A percentile compares a stretch with the other conserved stretches of the same genome.
phyloP scores from a whole-genome alignment of 2,113 vertebrate species.

The Gadus chalcogrammus region DNA sequence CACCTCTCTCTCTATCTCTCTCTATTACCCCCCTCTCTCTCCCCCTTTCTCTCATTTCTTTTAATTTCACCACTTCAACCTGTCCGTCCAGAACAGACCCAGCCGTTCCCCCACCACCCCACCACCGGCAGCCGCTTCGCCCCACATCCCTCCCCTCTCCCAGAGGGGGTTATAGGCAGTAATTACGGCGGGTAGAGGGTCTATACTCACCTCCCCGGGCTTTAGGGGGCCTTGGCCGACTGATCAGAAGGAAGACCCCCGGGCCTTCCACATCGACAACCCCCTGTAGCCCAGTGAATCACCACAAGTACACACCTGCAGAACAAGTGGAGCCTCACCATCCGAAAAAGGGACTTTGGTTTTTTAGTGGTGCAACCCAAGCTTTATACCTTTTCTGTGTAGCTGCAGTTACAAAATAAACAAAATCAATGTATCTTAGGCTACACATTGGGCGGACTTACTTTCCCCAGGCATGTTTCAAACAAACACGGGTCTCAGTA shows the following conservation, averaged over 20 bases:
- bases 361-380: no score
- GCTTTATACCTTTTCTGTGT: no score
- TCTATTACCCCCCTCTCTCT: neutral
- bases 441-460: no score
- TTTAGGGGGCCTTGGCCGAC: conserved; percentile 19
- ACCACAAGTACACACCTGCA: no score
- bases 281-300: neutral
- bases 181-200: conserved; percentile 40
- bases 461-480: no score
- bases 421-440: no score
- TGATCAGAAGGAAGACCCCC: conserved; percentile 14
- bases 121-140: no score
- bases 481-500: no score
- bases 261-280: neutral
- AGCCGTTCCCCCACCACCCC: no score
- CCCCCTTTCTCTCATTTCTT: neutral
- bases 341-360: no score
- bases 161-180: conserved; percentile 31
- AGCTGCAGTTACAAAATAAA: no score
- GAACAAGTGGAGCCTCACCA: no score
- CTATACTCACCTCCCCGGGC: conserved; percentile 31
- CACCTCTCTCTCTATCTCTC: conserved; percentile 5
- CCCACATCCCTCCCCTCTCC: conserved; percentile 13
- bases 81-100: neutral
- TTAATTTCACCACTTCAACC: neutral